Base-by-base conservation (phyloP, 2,113 vertebrate species). In the Trematomus loennbergii region DNA sequence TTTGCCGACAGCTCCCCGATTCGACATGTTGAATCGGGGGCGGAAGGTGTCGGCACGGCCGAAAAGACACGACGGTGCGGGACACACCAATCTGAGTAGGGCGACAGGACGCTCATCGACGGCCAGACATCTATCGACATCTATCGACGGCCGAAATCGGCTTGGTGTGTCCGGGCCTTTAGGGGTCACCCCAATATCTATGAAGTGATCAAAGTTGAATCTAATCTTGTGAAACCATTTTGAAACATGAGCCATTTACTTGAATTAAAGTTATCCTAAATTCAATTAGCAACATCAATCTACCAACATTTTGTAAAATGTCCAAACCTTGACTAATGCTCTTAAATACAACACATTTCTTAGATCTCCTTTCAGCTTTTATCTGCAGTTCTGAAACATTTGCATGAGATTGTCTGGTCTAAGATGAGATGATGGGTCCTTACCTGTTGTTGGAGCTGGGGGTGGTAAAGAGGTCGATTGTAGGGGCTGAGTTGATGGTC, bases 381-480 rank as follows among this genome's bases (percentile, higher is more conserved):
- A 58, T 46, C 20, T 18, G 15, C 10, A n/a, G 20, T 3, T 46
- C 4, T 69, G 18, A 55, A 57, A 45, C 52, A 45, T 43, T 4
- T 55, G 36, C 12, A 22, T 16, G 17, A 69, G 45, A 25, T 3
- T 43, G 12, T 40, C 66, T 43, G 50, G 49, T 13, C n/a, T 55
- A 20, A 20, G 13, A 33, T 43, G n/a, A 11, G 17, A 25, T 25
- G 12, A 58, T 33, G 12, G 46, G 59, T 22, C 9, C 75, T 89
- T 36, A 93, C 97, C 96, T 96, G 95, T 96, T 97, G 89, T 95
- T 96, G 91, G 96, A 97, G 93, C 96, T 96, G 71, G 96, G 96
- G 22, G 96, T 96, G 89, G 97, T 97, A 95, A 98, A 98, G 72
- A 98, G 96, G 91, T 97, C 97, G 48, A 97, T 97, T 81, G 95